Evolutionary conservation across 2,888 invertebrate genomes (phyloP), one percentile per base, ranked within the genome.

Genomic region (Tetanocera ferruginea): DNA sequence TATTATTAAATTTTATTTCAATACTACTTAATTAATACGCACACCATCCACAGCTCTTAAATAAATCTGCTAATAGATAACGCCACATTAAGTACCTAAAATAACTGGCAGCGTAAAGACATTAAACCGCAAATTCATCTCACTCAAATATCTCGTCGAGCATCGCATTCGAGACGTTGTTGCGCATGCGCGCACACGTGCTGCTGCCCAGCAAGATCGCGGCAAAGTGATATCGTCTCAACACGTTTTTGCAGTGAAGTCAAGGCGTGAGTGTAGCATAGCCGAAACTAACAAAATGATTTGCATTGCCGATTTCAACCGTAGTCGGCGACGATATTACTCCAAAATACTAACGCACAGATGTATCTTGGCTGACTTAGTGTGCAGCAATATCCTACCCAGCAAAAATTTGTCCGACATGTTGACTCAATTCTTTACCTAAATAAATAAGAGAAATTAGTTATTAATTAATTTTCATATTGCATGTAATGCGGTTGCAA

Each of bases 241-340:
- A 51, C 66, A 74, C 74, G 74, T 74, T 74, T 74, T 51, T 52
- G 64, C 74, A 64, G 52, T 51, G 69, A 28, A 19, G 31, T 6
- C 17, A 28, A 34, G 28, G 51, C 64, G 74, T 64, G 74, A 43
- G 23, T n/a, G 49, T 37, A 55, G 60, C 74, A n/a, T 31, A 34
- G 23, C 37, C 57, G 72, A 57, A 37, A 57, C 43, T 6, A 67
- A 67, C 37, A 34, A 28, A 71, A 72, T 17, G 60, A 72, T 74
- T 74, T 74, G 74, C 74, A 74, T 74, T 64, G 31, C 64, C 51
- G 64, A 74, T 62, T 74, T 74, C 17, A 64, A 28, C 51, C 51
- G 19, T 34, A 19, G 34, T 19, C 64, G 25, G 74, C 19, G 17
- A 28, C 28, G 52, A 34, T 69, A 31, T 25, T 52, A 17, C 17